These are phyloP conservation scores for Coryphaenoides rupestris DNA, from an alignment of 2,113 vertebrate genomes.

Conservation along the genomic window DNA sequence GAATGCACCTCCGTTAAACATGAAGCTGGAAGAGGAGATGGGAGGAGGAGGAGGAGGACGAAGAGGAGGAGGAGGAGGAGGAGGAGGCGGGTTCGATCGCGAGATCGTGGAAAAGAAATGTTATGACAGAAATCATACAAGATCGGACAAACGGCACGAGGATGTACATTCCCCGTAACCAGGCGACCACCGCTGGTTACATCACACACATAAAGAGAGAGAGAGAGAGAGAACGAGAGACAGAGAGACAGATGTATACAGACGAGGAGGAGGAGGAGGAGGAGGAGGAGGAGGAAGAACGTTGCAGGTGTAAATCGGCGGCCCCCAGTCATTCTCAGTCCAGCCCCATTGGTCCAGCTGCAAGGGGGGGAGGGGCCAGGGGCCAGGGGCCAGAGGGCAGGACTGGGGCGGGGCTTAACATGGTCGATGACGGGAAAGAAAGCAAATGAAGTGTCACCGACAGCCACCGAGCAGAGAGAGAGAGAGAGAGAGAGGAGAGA, in stretches of 20 bases:
- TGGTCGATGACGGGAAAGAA: slow-evolving; percentile 38
- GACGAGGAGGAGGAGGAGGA: slow-evolving; percentile 63
- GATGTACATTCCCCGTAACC: slow-evolving; percentile 69
- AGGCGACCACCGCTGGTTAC: slow-evolving; percentile 68
- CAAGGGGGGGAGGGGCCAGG: slow-evolving; percentile 49
- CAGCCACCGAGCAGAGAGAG: slow-evolving; percentile 33
- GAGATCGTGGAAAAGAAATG: slow-evolving; percentile 54
- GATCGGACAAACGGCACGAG: slow-evolving; percentile 19
- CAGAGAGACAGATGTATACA: slow-evolving; percentile 49
- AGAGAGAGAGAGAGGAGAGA: too few species aligned
- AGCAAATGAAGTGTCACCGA: slow-evolving; percentile 41
- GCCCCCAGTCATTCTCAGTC: slow-evolving; percentile 57
- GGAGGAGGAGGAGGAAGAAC: slow-evolving; percentile 64
- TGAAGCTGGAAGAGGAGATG: slow-evolving; percentile 9
- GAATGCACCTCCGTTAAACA: slow-evolving; percentile 37
- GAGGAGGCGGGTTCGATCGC: slow-evolving; percentile 25
- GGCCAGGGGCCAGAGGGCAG: too few species aligned
- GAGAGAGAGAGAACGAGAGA: background rate
- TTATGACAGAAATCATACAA: slow-evolving; percentile 63
- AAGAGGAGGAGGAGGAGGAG: slow-evolving; percentile 2
- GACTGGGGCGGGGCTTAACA: slow-evolving; percentile 34
- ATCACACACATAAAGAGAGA: slow-evolving; percentile 58
- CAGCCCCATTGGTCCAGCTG: slow-evolving; percentile 68
- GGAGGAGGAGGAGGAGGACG: slow-evolving; percentile 11
- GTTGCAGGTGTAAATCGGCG: slow-evolving; percentile 53